Base-by-base conservation (phyloP, 2,113 vertebrate genomes). In the Scomber scombrus region DNA sequence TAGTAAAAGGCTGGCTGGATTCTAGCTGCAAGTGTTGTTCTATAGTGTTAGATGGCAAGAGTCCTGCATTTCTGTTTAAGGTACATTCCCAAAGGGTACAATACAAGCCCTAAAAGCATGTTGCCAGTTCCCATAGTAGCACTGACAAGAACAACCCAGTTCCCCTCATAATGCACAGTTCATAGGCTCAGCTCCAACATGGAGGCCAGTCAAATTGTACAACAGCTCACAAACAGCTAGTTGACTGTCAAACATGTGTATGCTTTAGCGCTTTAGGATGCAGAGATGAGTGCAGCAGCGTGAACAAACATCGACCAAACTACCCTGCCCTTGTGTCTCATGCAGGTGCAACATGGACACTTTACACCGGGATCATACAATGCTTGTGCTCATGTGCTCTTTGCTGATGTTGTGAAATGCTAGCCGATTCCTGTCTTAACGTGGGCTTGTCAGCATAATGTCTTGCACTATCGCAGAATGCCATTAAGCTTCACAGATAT, bases 41-140 rank as follows among this genome's bases (percentile, higher is more conserved):
- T 51, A 13, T 73, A 58, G 46, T 61, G 19, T 77, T 82, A 31
- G 21, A 78, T 66, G 58, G 71, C 68, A 75, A 34, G 75, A 54
- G 58, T 77, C 62, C 49, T 34, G 49, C 15, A 31, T 68, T 78
- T 75, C 23, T 74, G 63, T 71, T 52, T 21, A 65, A 62, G 55
- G 56, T 71, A 31, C 63, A 71, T 54, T 56, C 76, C 56, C 69
- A 78, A 72, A 78, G 54, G 65, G 65, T 78, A 67, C 65, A 19
- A 1, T 55, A 49, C 60, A 29, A 77, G 79, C 65, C 31, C 73
- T 66, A 65, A 78, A 86, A 91, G 50, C 73, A 75, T 60, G 63
- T 78, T 88, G 71, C 85, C 63, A 66, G 71, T 87, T 93, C 79
- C 80, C 77, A 87, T 88, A 88, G 88, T 80, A 89, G 86, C 76